phyloP scores from a whole-genome alignment of 2,888 invertebrate genomes.

The Tipula helvola region DNA sequence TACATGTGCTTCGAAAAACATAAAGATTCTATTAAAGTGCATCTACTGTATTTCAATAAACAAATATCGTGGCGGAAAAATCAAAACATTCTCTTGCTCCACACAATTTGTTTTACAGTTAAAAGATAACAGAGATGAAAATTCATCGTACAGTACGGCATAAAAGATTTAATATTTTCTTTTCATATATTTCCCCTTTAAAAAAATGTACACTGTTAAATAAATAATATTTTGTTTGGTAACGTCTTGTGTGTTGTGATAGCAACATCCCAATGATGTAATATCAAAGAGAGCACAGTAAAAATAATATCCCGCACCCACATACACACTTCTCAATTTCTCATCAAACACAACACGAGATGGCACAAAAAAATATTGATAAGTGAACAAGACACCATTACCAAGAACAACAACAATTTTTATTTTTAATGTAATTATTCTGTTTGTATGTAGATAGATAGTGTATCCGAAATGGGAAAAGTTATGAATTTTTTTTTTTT shows the following conservation, averaged over 20 bases:
- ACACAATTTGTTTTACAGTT: background rate
- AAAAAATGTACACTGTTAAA: background rate
- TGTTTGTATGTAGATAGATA: too few relatives aligned
- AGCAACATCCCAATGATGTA: background rate
- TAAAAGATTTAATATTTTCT: background rate
- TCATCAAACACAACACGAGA: background rate
- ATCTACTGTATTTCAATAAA: background rate
- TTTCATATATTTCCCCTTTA: background rate
- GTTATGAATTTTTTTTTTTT: too few relatives aligned
- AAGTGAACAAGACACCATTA: background rate
- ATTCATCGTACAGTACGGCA: background rate
- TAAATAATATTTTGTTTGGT: background rate
- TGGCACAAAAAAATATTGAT: background rate
- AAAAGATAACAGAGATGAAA: background rate
- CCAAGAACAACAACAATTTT: background rate
- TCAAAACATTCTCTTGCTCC: background rate
- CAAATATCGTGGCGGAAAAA: background rate
- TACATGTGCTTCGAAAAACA: background rate
- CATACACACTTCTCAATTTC: background rate
- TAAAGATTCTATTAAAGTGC: background rate
- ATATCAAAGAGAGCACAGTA: background rate
- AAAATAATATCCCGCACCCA: background rate
- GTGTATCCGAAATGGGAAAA: too few relatives aligned
- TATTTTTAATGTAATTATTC: background rate
- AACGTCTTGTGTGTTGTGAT: background rate